Evolutionary conservation across 2,888 invertebrate species (phyloP), one percentile per base, ranked within the genome.

Genomic region (Eutolmus rufibarbis): DNA sequence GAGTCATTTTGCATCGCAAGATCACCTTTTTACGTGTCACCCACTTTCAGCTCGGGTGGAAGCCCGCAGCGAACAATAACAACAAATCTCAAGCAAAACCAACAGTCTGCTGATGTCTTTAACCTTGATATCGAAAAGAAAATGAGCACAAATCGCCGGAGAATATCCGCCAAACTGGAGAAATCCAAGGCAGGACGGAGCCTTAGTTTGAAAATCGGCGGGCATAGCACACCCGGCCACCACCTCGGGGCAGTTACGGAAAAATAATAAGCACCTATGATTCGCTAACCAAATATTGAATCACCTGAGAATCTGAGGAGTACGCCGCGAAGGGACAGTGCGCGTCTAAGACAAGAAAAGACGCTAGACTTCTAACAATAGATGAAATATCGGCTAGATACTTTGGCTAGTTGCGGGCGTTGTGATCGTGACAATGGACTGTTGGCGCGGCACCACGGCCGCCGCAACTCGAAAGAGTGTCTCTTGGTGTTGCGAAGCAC

Each of bases 191-290:
- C 31, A 40, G 28, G 8, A 19, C 23, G 43, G 46, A 57, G n/a
- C n/a, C n/a, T 76, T 16, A 34, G 14, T 37, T 76, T 31, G 66
- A n/a, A 43, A 46, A 28, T 79, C 79, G 3, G 31, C 34, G 76
- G 23, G 28, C 76, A 76, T 12, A 37, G 28, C 5, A 78, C 51
- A 14, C 66, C 66, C 43, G n/a, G 37, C 16, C 9, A 14, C 19
- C 16, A 28, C 57, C 57, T 57, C 23, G 12, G 82, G 82, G 57
- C 82, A 82, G 57, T 82, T 82, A 66, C 82, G 82, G 82, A 57
- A 82, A 66, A 66, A 23, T 82, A 82, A 82, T 82, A 82, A 82
- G 82, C 66, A 82, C 82, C 82, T 82, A 82, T 82, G 82, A 82
- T 31, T 82, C 56, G 82, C 57, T 66, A 66, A 82, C 56, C 82